These are phyloP conservation scores for Alosa sapidissima DNA, from an alignment of 2,797 vertebrate genomes.

Conservation along the genomic window DNA sequence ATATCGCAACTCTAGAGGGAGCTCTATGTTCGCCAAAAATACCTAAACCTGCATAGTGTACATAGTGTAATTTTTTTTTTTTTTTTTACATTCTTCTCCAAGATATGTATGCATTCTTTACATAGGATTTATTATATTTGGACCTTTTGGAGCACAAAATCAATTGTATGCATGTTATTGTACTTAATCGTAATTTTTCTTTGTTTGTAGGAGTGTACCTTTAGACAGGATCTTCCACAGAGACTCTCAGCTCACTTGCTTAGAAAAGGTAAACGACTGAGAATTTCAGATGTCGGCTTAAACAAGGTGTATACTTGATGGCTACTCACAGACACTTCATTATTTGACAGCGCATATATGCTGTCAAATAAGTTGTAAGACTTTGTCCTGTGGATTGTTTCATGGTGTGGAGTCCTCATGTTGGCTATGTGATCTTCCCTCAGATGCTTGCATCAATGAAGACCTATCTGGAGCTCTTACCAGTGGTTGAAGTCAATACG, in stretches of 20 bases:
- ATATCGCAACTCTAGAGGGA: no score
- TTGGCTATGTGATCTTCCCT: conserved; percentile 16
- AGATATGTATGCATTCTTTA: neutral
- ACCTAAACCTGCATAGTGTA: no score
- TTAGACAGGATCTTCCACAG: conserved; percentile 89
- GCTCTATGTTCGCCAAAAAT: no score
- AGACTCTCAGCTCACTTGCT: conserved; percentile 90
- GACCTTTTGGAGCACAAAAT: neutral
- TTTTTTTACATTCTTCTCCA: neutral
- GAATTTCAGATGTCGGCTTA: neutral
- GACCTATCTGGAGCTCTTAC: conserved; percentile 81
- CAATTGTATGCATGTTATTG: neutral
- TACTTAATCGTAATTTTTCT: neutral
- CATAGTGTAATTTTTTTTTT: no score
- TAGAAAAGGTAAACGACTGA: conserved; percentile 86
- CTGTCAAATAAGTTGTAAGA: neutral
- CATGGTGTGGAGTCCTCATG: neutral
- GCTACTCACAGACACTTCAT: neutral
- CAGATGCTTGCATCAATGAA: conserved; percentile 92
- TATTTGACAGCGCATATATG: neutral
- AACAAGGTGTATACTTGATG: neutral
- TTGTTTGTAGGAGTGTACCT: conserved; percentile 78
- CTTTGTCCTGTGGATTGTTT: neutral
- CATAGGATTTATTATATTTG: neutral
- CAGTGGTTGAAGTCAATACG: conserved; percentile 78